Evolutionary conservation across 2,888 invertebrate species (phyloP), one percentile per base, ranked within the genome.

Genomic region (Philereme vetulata): DNA sequence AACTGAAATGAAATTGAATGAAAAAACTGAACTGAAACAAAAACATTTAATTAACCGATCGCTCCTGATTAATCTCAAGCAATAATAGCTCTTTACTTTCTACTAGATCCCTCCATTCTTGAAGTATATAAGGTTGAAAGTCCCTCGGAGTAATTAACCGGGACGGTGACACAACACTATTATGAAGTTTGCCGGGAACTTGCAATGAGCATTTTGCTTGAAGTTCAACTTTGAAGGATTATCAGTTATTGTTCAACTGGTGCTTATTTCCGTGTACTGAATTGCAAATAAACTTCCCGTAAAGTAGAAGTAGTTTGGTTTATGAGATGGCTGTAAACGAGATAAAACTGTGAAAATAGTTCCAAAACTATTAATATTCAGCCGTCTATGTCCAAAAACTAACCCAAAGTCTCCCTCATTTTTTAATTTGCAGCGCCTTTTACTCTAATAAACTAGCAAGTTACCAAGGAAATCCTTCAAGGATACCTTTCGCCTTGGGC

Each of bases 71-170:
- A 54, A 54, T 62, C 51, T 62, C 57, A 62, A 57, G 56, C 52
- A 56, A 56, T 52, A 49, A 61, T 11, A 55, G 21, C 21, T 36
- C 35, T 36, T 36, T 6, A 56, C 60, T 56, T 56, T 43, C 51
- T 51, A 52, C 42, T 45, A 50, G 42, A 45, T 49, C 45, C 32
- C 10, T 51, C 42, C 56, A 53, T 36, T 49, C 21, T 11, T 4
- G 7, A 9, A 58, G 62, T 57, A 54, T 34, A 51, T 68, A 71
- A 64, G 64, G 65, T 66, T 52, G 43, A 69, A 49, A 70, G 50
- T 72, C 43, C 62, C 50, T 21, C 61, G 60, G 53, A 72, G 71
- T 77, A 77, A 77, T 79, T 79, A 79, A 75, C 69, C 72, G 68
- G 62, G 57, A 48, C 57, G 67, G 67, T 66, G 70, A 71, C 73